Evolutionary conservation across 2,888 invertebrate genomes (phyloP).

Genomic region (Drosophila subquinaria): DNA sequence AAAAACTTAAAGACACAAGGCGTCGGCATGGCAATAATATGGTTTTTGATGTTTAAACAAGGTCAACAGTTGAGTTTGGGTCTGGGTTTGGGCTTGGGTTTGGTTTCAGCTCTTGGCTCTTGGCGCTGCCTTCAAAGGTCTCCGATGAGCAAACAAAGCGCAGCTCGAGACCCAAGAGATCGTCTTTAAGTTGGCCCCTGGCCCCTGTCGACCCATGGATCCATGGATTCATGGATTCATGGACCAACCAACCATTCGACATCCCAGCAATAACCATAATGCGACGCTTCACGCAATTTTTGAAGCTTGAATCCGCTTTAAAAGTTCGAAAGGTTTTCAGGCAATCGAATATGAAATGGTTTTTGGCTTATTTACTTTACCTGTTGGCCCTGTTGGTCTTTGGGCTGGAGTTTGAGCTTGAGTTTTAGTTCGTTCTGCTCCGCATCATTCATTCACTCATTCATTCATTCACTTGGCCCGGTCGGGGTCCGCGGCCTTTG

Average conservation of each 20-base stretch:
- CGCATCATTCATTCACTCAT: slow-evolving; percentile 52
- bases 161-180: slow-evolving; percentile 36
- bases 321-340: slow-evolving; percentile 70
- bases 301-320: slow-evolving; percentile 52
- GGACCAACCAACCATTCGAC: slow-evolving; percentile 17
- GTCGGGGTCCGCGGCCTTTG: slow-evolving; percentile 63
- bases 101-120: slow-evolving; percentile 6
- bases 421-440: slow-evolving; percentile 54
- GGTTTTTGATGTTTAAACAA: slow-evolving; percentile 73
- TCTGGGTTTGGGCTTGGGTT: slow-evolving; percentile 1
- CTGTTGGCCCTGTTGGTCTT: slow-evolving; percentile 12
- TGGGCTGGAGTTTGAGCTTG: slow-evolving; percentile 8
- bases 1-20: slow-evolving; percentile 39
- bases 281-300: slow-evolving; percentile 73
- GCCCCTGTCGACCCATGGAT: slow-evolving; percentile 3
- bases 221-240: not conserved
- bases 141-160: slow-evolving; percentile 68
- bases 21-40: slow-evolving; percentile 69
- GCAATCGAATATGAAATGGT: slow-evolving; percentile 61
- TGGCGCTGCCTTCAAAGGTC: slow-evolving; percentile 61
- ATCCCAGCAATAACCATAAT: slow-evolving; percentile 64
- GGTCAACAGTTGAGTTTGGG: slow-evolving; percentile 54
- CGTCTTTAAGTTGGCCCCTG: slow-evolving; percentile 33
- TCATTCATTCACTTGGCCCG: slow-evolving; percentile 41
- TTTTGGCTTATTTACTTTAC: slow-evolving; percentile 55